Percentiles rank a stretch among this genome's conserved stretches.
phyloP scores from a whole-genome alignment of 2,797 vertebrate species.

The Gymnoscopelus braueri region DNA sequence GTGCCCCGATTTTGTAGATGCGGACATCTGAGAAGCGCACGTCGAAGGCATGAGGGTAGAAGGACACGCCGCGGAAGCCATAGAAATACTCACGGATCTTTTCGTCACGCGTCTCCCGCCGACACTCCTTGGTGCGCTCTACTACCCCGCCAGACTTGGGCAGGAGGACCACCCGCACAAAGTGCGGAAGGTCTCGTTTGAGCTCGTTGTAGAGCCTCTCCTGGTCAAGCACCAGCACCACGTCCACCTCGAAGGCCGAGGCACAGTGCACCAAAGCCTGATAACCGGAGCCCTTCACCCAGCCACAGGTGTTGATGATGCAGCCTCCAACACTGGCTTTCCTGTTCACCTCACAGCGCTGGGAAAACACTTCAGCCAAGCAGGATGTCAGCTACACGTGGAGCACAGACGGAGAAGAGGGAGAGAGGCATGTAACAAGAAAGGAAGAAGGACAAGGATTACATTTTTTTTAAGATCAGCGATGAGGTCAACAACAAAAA shows the following conservation, averaged over 20 bases:
- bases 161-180: constrained; percentile 92
- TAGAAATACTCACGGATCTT: constrained; percentile 98
- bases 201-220: constrained; percentile 97
- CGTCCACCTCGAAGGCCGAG: constrained; percentile 96
- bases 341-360: constrained; percentile 95
- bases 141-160: constrained; percentile 96
- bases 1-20: constrained; percentile 97
- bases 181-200: constrained; percentile 95
- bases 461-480: too few relatives aligned
- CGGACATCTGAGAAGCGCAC: constrained; percentile 97
- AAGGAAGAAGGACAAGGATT: not conserved
- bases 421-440: too few relatives aligned
- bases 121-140: constrained; percentile 95
- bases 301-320: constrained; percentile 97
- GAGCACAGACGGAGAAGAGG: constrained; percentile 3
- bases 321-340: constrained; percentile 95
- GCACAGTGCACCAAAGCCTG: constrained; percentile 97
- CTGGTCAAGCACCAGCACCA: constrained; percentile 96
- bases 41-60: constrained; percentile 95
- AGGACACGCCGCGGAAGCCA: constrained; percentile 91
- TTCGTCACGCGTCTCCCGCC: constrained; percentile 92
- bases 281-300: constrained; percentile 98
- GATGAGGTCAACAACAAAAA: too few relatives aligned
- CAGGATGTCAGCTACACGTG: constrained; percentile 89
- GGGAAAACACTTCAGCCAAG: constrained; percentile 95